These are phyloP conservation scores for Salpingus planirostris DNA, from an alignment of 2,888 invertebrate species.

Conservation along the genomic window DNA sequence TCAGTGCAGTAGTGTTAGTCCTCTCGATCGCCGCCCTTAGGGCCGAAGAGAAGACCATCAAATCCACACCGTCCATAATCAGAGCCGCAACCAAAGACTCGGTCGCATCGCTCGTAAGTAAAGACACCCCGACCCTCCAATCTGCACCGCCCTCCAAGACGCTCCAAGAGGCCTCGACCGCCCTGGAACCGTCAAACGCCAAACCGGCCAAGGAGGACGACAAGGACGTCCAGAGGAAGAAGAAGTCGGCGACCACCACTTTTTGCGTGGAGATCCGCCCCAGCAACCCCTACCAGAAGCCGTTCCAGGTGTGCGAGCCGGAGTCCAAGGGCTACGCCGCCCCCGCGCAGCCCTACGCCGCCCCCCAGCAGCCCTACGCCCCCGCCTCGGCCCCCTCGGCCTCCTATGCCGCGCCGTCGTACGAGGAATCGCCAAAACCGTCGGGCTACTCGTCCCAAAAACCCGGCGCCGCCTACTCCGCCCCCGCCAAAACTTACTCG, in stretches of 20 bases:
- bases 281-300: conserved; percentile 34
- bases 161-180: conserved; percentile 2
- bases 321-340: conserved; percentile 13
- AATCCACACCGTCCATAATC: too few relatives aligned
- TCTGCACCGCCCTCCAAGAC: too few relatives aligned
- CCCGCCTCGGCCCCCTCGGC: background rate
- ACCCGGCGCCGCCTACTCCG: conserved; percentile 9
- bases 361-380: background rate
- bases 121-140: too few relatives aligned
- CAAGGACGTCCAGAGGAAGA: conserved; percentile 18
- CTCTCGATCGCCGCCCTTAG: too few relatives aligned
- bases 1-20: too few relatives aligned
- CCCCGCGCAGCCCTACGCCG: background rate
- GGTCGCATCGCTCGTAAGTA: too few relatives aligned
- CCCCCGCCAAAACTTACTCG: conserved; percentile 12
- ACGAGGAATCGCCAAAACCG: background rate
- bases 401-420: background rate
- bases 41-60: too few relatives aligned
- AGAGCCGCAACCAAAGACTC: too few relatives aligned
- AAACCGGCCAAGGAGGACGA: conserved; percentile 10
- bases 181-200: conserved; percentile 3
- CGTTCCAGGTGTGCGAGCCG: conserved; percentile 38
- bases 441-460: background rate
- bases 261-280: conserved; percentile 44
- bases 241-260: conserved; percentile 41